Evolutionary conservation across 2,888 invertebrate genomes (phyloP).

Genomic region (Neria commutata): DNA sequence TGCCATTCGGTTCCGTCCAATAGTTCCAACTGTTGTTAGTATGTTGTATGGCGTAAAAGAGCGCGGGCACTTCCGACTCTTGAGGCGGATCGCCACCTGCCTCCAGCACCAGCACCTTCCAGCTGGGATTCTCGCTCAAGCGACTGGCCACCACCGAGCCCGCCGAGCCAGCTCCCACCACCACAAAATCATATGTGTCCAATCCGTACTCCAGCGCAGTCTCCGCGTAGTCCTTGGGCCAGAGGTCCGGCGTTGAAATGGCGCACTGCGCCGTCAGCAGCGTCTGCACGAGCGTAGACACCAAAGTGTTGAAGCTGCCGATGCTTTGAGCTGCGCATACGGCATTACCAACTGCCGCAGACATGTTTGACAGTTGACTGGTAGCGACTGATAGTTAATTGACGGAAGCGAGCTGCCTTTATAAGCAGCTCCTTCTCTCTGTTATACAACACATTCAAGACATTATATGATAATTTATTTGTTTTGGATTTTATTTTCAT

Average conservation of each 20-base stretch:
- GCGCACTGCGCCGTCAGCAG: slow-evolving; percentile 68
- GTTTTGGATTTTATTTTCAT: too few relatives aligned
- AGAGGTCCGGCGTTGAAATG: slow-evolving; percentile 63
- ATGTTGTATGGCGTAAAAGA: slow-evolving; percentile 43
- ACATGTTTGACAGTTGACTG: too few relatives aligned
- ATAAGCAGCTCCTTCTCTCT: too few relatives aligned
- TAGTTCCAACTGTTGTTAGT: slow-evolving; percentile 49
- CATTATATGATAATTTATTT: too few relatives aligned
- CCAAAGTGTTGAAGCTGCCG: slow-evolving; percentile 59
- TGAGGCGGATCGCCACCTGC: slow-evolving; percentile 64
- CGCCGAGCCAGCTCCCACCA: slow-evolving; percentile 64
- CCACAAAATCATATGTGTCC: slow-evolving; percentile 60
- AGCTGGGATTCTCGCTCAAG: slow-evolving; percentile 61
- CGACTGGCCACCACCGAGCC: slow-evolving; percentile 64
- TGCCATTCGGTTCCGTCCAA: slow-evolving; percentile 43
- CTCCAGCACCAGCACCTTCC: slow-evolving; percentile 63
- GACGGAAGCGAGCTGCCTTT: too few relatives aligned
- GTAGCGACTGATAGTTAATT: too few relatives aligned
- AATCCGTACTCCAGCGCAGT: slow-evolving; percentile 45
- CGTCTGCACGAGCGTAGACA: slow-evolving; percentile 66
- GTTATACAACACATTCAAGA: too few relatives aligned
- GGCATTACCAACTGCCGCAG: too few relatives aligned
- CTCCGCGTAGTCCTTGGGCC: slow-evolving; percentile 65
- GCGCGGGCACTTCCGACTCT: slow-evolving; percentile 53
- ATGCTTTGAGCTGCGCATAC: slow-evolving; percentile 39